These are phyloP conservation scores for Diachasmimorpha longicaudata DNA, from an alignment of 1,140 invertebrate genomes.

Conservation along the genomic window DNA sequence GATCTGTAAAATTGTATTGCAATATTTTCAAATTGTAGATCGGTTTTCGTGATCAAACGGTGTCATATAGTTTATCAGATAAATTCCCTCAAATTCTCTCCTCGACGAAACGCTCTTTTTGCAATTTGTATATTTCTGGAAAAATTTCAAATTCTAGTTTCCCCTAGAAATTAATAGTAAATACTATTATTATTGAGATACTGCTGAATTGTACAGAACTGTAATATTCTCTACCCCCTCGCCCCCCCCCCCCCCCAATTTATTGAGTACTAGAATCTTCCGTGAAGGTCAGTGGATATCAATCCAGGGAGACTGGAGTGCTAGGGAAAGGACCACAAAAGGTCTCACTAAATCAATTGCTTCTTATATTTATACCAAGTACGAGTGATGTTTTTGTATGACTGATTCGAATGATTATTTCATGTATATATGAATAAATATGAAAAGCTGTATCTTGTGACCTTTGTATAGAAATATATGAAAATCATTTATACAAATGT, in stretches of 20 bases:
- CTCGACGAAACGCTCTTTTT: background rate
- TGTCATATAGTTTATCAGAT: background rate
- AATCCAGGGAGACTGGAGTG: background rate
- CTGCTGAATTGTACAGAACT: conserved; percentile 10
- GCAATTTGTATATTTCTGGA: conserved; percentile 4
- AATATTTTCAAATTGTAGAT: no score
- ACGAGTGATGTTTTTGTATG: conserved; percentile 42
- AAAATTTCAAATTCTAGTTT: background rate
- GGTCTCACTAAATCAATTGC: background rate
- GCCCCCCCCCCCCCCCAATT: no score
- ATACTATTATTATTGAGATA: background rate
- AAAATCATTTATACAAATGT: conserved; percentile 58
- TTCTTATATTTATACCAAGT: conserved; percentile 34
- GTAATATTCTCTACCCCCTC: background rate
- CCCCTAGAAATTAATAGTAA: background rate
- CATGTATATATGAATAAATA: conserved; percentile 46
- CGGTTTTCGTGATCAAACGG: no score
- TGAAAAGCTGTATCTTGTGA: conserved; percentile 43
- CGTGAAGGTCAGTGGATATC: background rate
- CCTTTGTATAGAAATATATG: conserved; percentile 62
- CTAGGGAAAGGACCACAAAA: background rate
- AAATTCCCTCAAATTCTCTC: no score
- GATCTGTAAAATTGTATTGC: no score
- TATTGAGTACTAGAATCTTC: conserved; percentile 13
- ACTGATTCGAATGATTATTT: conserved; percentile 46